Evolutionary conservation across 2,113 vertebrate species (phyloP).

Genomic region (Lontra canadensis): DNA sequence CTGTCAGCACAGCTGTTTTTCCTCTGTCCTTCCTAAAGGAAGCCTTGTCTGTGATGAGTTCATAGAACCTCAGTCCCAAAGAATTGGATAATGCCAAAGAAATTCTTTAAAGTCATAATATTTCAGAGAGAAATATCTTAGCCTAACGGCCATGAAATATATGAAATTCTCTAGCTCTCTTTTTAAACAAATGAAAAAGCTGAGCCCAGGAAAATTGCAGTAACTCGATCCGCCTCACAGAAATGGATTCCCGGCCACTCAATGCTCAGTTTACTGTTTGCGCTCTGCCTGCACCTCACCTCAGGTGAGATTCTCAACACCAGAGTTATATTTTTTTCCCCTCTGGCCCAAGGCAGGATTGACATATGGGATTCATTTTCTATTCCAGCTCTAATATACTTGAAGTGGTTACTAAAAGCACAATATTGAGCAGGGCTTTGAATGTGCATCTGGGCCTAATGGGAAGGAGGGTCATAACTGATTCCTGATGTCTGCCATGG

Average conservation of each 20-base stretch:
- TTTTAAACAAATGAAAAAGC: background rate
- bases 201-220: background rate
- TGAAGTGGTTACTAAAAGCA: slow-evolving; percentile 44
- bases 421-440: background rate
- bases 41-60: background rate
- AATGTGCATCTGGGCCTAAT: background rate
- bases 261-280: background rate
- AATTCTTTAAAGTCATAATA: background rate
- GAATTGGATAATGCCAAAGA: background rate
- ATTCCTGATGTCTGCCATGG: background rate
- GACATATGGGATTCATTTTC: slow-evolving; percentile 24
- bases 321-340: background rate
- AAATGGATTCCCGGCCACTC: background rate
- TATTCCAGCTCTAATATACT: background rate
- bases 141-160: background rate
- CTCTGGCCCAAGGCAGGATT: background rate
- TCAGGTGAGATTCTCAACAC: slow-evolving; percentile 30
- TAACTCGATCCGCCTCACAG: slow-evolving; percentile 4
- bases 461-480: background rate
- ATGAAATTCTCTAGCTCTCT: background rate
- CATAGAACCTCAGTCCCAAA: background rate
- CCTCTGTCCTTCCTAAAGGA: slow-evolving; percentile 31
- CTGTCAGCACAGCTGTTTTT: background rate
- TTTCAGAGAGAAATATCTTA: slow-evolving; percentile 41
- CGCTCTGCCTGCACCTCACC: background rate